A percentile compares a stretch with the other conserved stretches of the same genome.
These are phyloP conservation scores for Solenodon paradoxus DNA, from an alignment of 2,113 vertebrate genomes.

Conservation along the genomic window DNA sequence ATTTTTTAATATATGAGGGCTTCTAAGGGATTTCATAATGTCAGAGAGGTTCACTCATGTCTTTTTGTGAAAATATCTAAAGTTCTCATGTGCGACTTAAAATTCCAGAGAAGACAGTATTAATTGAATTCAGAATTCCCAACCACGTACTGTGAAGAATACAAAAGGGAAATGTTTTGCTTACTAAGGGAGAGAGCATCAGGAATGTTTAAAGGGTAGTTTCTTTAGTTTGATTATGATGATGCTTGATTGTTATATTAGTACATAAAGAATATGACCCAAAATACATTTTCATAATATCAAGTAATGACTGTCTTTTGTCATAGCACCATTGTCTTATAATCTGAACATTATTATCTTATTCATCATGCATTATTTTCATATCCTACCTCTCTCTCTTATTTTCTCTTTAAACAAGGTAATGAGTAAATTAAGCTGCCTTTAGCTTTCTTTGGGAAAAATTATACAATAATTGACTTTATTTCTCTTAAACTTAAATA, in stretches of 20 bases:
- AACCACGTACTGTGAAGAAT: background rate
- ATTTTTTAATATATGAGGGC: background rate
- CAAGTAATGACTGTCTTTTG: conserved; percentile 24
- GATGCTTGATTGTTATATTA: background rate
- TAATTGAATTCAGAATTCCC: background rate
- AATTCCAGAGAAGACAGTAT: background rate
- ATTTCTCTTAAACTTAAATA: background rate
- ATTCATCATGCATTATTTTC: conserved; percentile 31
- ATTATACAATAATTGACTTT: background rate
- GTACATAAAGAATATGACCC: background rate
- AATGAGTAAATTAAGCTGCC: background rate
- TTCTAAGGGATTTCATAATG: background rate
- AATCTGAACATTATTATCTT: conserved; percentile 33
- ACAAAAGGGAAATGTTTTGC: background rate
- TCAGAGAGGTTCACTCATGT: background rate
- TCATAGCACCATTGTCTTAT: background rate
- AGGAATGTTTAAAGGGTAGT: background rate
- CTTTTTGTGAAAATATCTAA: background rate
- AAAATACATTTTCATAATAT: conserved; percentile 38
- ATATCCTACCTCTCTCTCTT: background rate
- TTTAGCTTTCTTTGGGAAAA: background rate
- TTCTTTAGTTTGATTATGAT: conserved; percentile 28
- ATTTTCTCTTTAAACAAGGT: background rate
- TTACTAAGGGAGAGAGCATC: background rate
- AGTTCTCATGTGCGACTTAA: background rate